A percentile compares a stretch with the other conserved stretches of the same genome.
Conservation (phyloP, 2,888 invertebrate genomes). For the Tenthredo scrophulariae region DNA sequence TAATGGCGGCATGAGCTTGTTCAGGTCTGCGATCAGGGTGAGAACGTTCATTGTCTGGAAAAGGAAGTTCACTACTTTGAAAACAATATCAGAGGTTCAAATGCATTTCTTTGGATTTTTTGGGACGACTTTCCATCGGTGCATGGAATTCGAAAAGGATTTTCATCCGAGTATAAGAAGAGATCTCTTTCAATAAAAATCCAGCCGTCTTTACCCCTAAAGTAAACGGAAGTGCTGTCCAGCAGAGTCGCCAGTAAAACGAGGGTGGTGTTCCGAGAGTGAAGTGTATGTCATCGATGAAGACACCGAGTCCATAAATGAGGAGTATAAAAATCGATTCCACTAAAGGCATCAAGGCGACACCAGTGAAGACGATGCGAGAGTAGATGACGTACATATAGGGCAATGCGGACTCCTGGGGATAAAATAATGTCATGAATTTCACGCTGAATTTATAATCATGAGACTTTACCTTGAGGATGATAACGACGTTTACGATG, state of each 20-base stretch:
- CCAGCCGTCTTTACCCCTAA: not conserved
- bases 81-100: not conserved
- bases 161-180: not conserved
- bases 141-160: not conserved
- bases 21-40: slow-evolving; percentile 1
- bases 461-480: not conserved
- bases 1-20: not conserved
- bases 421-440: not conserved
- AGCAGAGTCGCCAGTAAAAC: slow-evolving; percentile 38
- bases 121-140: not conserved
- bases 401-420: slow-evolving; percentile 11
- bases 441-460: not conserved
- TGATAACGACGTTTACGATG: slow-evolving; percentile 23
- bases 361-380: slow-evolving; percentile 9
- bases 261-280: slow-evolving; percentile 35
- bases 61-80: not conserved
- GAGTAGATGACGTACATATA: slow-evolving; percentile 27
- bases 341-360: slow-evolving; percentile 6
- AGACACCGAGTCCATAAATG: slow-evolving; percentile 32
- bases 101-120: not conserved
- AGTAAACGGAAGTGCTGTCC: slow-evolving; percentile 25
- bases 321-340: slow-evolving; percentile 29
- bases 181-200: not conserved
- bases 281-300: slow-evolving; percentile 41
- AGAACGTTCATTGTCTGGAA: slow-evolving; percentile 16